Percentiles rank a stretch among this genome's conserved stretches.
phyloP scores from a whole-genome alignment of 2,888 invertebrate species.

The Hipparchia semele region DNA sequence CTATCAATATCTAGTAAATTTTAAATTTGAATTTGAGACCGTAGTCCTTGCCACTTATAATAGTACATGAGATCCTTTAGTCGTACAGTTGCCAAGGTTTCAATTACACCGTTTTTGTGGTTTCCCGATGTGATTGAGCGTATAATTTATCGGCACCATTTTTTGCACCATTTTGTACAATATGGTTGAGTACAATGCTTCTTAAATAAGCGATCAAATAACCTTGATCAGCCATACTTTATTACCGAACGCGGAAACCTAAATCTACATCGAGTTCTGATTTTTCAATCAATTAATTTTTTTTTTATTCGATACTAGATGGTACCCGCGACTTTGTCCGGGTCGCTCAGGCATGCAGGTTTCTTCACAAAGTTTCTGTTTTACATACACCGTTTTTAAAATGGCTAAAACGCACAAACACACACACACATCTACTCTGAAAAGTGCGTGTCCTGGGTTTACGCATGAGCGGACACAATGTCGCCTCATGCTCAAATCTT shows the following conservation, averaged over 20 bases:
- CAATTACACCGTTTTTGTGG: conserved; percentile 21
- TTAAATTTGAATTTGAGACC: too few relatives aligned
- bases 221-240: conserved; percentile 13
- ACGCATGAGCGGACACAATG: too few relatives aligned
- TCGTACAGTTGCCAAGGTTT: background rate
- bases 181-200: conserved; percentile 21
- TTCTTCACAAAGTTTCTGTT: too few relatives aligned
- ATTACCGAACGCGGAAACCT: background rate
- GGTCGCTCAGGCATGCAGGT: too few relatives aligned
- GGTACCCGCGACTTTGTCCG: too few relatives aligned
- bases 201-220: conserved; percentile 15
- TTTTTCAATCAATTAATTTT: background rate
- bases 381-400: too few relatives aligned
- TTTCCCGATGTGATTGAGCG: conserved; percentile 14
- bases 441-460: too few relatives aligned
- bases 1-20: too few relatives aligned
- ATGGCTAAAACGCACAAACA: too few relatives aligned
- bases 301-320: background rate
- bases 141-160: conserved; percentile 20
- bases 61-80: background rate
- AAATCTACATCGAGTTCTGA: background rate
- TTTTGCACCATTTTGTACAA: conserved; percentile 22
- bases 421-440: too few relatives aligned
- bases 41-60: too few relatives aligned
- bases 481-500: too few relatives aligned